Base-by-base conservation (phyloP, 1,140 invertebrate genomes). In the Leptopilina clavipes region DNA sequence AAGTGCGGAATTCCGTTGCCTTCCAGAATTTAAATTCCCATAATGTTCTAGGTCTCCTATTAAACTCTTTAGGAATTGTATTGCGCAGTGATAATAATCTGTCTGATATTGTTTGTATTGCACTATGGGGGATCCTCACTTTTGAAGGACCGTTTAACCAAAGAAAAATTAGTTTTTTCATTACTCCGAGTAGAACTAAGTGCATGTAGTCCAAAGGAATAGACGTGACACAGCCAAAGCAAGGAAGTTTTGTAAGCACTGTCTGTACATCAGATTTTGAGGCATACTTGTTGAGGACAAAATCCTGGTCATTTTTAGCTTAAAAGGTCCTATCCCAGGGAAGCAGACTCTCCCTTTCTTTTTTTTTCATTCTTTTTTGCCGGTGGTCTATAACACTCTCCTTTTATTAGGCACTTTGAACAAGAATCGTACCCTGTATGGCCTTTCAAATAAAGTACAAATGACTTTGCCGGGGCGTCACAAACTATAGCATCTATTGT, bases 121-220 rank as follows among this genome's bases (percentile, higher is more conserved):
- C n/a, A 18, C n/a, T 70, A 44, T 25, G 65, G 18, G 48, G 70
- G 25, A 80, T 54, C 17, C 72, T 65, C 45, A 45, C 70, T 19
- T 11, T 17, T 44, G 56, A 78, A 79, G 37, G 81, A 73, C 77
- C 82, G 43, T 77, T 81, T 10, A 83, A 72, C 87, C 86, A 88
- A 3, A 85, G 48, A 11, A 12, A 48, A 12, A 88, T 43, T 19
- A 89, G 45, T 79, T 85, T 87, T 77, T 80, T 84, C 5, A 81
- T 76, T 10, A 87, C 82, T 37, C 86, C 86, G 19, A 87, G 71
- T 71, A 81, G 85, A 7, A 87, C 71, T 31, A 88, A 45, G 79
- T 88, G 85, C 84, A 85, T 85, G 56, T 83, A 85, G 52, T 88
- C 84, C 9, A 81, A 59, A n/a, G 85, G 81, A 77, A 88, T 87